These are phyloP conservation scores for Fregata magnificens DNA, from an alignment of 2,113 vertebrate genomes.

Conservation along the genomic window DNA sequence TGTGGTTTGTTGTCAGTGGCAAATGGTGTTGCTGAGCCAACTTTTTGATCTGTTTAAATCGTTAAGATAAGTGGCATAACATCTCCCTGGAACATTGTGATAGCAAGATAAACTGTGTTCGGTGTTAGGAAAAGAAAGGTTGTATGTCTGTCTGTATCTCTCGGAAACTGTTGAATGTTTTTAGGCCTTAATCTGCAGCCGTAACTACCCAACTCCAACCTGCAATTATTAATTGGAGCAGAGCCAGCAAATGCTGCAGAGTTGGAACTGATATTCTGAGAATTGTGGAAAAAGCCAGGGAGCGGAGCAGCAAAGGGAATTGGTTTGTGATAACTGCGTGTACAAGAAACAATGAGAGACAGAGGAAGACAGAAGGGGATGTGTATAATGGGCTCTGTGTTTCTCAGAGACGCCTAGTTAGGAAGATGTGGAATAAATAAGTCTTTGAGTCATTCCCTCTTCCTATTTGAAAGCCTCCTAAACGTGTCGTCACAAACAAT, in stretches of 20 bases:
- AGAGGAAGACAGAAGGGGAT: background rate
- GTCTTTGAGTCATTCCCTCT: background rate
- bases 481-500: background rate
- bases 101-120: background rate
- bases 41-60: slow-evolving; percentile 8
- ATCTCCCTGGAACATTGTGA: background rate
- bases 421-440: background rate
- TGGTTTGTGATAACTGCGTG: background rate
- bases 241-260: slow-evolving; percentile 2
- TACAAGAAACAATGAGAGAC: background rate
- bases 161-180: slow-evolving; percentile 29
- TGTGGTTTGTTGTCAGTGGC: background rate
- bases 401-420: background rate
- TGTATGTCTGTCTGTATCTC: background rate
- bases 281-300: background rate
- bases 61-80: background rate
- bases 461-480: background rate
- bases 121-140: background rate
- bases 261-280: background rate
- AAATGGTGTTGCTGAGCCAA: background rate
- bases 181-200: slow-evolving; percentile 41
- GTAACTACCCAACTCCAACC: slow-evolving; percentile 14
- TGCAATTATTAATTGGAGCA: slow-evolving; percentile 34
- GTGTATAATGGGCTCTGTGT: background rate
- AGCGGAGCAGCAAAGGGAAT: background rate